Base-by-base conservation (phyloP, 1,140 invertebrate species). In the Sarcophaga peregrina region DNA sequence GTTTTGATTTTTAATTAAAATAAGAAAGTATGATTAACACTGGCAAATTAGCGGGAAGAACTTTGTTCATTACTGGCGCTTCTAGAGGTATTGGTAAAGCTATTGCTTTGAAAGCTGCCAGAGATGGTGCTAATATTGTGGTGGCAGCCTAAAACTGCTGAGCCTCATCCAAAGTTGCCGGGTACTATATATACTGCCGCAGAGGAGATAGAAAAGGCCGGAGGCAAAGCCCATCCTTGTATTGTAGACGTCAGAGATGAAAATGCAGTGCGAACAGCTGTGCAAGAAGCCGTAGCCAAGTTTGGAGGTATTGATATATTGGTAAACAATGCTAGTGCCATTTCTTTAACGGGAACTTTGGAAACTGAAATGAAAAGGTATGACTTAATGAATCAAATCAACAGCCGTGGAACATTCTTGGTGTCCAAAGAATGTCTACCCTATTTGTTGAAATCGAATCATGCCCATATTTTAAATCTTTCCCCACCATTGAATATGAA, bases 111-210 rank as follows among this genome's bases (percentile, higher is more conserved):
- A 98, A 98, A 92, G 95, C 95, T 3, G 97, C 97, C 0, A 94
- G 94, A 89, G 98, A 99, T 95, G 97, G 97, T 81, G 98, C 97
- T 0, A 99, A 99, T 91, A 93, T 99, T 87, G 95, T 98, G 9
- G 94, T 99, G 85, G 97, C 97, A 82, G 98, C 98, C 0, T n/a
- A 99, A 99, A 93, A 99, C 98, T n/a, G 96, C 95, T 0, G 94
- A 97, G 86, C 94, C 97, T 2, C 97, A 99, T 94, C 97, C 98
- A 8, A 99, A 99, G 92, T 91, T 99, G 75, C 96, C 97, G n/a
- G 98, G 98, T 83, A 99, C 98, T 17, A 99, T 99, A 90, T 99
- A 97, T 91, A 95, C 97, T 6, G 97, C 98, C 78, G 98, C 98
- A 9, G 94, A 98, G 93, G 98, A 99, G 94, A 95, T 84, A 68